Evolutionary conservation across 1,140 invertebrate species (phyloP), one percentile per base, ranked within the genome.

Genomic region (Pseudomyrmex concolor): DNA sequence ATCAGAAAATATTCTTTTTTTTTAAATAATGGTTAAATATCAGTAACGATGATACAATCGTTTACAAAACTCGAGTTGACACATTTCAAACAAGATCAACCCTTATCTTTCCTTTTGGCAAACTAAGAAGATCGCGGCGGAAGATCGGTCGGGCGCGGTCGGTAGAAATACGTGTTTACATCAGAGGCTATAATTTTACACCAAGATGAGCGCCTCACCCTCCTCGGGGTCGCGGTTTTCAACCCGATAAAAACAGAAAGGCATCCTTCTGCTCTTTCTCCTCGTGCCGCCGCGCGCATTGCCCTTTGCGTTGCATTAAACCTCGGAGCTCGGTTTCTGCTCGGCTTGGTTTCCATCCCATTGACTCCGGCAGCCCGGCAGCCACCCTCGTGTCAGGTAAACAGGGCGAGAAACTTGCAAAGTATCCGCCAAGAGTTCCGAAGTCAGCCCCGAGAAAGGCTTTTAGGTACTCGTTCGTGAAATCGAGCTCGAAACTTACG

Each of bases 381-480:
- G 54, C 73, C 84, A 82, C 68, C 86, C 62, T 73, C 63, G 64
- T 85, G 82, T 91, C 91, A 92, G 91, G 92, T 92, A 92, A 93
- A 92, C 90, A 92, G 91, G 88, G 85, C 89, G 88, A 76, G 88
- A 90, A 92, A 92, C 91, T 92, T 89, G 91, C 89, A 91, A 92
- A 93, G 91, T 92, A 91, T 92, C 89, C 91, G 84, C 85, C 84
- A 89, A 90, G 88, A 91, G 89, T 88, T 87, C 66, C 55, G 22
- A 80, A 84, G 76, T 84, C 83, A 54, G 48, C 51, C 55, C 55
- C 55, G 71, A 22, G 57, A 85, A 83, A 86, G 80, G 86, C 87
- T 89, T 84, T 88, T 84, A 88, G 86, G 78, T 89, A 72, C 84
- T 88, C 87, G 77, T 80, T 88, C 86, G 86, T 86, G 86, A 89